Conservation (phyloP, 2,797 vertebrate genomes). For the Coluber constrictor region DNA sequence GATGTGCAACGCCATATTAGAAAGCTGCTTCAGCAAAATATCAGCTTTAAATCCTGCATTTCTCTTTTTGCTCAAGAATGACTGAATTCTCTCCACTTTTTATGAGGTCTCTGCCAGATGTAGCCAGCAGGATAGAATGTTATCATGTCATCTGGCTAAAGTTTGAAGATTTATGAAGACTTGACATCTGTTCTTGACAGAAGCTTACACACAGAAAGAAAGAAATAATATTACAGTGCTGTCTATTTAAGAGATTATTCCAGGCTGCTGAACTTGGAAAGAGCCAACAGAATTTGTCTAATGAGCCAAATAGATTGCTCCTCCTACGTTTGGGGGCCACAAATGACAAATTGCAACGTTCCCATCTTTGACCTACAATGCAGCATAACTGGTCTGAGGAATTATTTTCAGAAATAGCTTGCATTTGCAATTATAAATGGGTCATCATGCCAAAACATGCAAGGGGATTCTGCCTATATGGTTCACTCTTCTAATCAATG, state of each 20-base stretch:
- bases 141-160: not conserved
- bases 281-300: not conserved
- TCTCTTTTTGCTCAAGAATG: not conserved
- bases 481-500: not conserved
- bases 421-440: not conserved
- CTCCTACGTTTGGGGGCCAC: too few relatives aligned
- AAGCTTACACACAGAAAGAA: not conserved
- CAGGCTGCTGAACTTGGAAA: not conserved
- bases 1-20: not conserved
- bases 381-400: not conserved
- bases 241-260: not conserved
- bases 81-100: not conserved
- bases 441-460: not conserved
- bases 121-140: not conserved
- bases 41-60: not conserved
- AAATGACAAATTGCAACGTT: not conserved
- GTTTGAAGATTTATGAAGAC: not conserved
- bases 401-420: not conserved
- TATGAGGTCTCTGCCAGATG: not conserved
- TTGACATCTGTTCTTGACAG: not conserved
- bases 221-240: not conserved
- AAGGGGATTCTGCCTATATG: not conserved
- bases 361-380: not conserved
- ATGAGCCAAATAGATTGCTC: not conserved
- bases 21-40: not conserved